Conservation (phyloP, 2,888 invertebrate species). For the Ischnura elegans region DNA sequence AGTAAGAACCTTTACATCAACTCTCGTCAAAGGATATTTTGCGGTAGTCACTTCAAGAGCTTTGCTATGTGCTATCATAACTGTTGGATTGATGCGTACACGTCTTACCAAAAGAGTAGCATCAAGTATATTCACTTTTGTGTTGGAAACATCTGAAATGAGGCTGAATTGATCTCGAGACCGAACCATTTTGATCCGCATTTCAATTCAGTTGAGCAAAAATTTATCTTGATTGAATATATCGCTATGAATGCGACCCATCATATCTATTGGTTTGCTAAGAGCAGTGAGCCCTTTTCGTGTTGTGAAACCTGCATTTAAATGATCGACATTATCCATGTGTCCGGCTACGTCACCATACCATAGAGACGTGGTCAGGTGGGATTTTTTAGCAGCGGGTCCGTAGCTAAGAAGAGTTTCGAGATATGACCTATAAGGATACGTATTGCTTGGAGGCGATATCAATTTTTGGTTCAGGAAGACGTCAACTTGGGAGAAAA, state of each 20-base stretch:
- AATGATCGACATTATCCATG: neutral
- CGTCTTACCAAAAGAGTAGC: slow-evolving; percentile 72
- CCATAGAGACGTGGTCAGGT: slow-evolving; percentile 23
- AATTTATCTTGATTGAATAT: slow-evolving; percentile 72
- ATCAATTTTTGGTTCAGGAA: slow-evolving; percentile 19
- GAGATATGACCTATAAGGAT: neutral
- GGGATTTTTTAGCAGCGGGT: neutral
- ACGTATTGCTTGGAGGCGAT: slow-evolving; percentile 1
- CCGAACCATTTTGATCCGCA: slow-evolving; percentile 71
- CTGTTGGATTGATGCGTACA: slow-evolving; percentile 71
- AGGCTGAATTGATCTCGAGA: slow-evolving; percentile 71
- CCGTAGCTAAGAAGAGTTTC: neutral
- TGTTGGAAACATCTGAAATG: slow-evolving; percentile 66
- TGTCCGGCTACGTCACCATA: neutral
- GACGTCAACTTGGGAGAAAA: slow-evolving; percentile 26
- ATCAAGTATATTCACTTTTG: slow-evolving; percentile 71
- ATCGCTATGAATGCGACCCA: slow-evolving; percentile 70
- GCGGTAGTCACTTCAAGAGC: slow-evolving; percentile 71
- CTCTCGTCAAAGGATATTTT: slow-evolving; percentile 72
- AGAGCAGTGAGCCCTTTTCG: neutral
- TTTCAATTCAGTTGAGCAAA: slow-evolving; percentile 72
- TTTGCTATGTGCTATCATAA: slow-evolving; percentile 72
- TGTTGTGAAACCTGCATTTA: neutral
- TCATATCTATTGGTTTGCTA: neutral
- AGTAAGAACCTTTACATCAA: slow-evolving; percentile 71